Evolutionary conservation across 2,888 invertebrate species (phyloP).

Genomic region (Caenorhabditis macrosperma): DNA sequence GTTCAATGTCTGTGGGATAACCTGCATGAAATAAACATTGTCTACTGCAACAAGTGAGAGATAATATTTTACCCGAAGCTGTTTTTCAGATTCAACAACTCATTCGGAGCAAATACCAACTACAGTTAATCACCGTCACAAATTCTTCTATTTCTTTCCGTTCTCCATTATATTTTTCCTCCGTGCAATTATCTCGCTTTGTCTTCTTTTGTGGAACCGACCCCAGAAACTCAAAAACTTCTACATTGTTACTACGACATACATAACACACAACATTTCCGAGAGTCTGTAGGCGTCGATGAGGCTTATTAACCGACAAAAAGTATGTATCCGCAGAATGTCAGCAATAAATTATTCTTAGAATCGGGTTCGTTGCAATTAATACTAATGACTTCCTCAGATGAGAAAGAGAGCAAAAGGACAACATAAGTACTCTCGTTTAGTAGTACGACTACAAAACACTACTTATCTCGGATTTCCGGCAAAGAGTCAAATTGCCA

Average conservation of each 20-base stretch:
- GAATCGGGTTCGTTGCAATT: not conserved
- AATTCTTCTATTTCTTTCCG: not conserved
- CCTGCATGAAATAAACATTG: too few species aligned
- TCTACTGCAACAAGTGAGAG: too few species aligned
- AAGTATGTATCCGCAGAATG: not conserved
- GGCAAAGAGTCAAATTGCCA: constrained; percentile 11
- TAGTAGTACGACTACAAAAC: not conserved
- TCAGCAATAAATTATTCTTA: constrained; percentile 31
- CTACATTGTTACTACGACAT: too few species aligned
- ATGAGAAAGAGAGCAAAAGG: constrained; percentile 1
- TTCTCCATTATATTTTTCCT: not conserved
- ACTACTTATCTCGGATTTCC: constrained; percentile 25
- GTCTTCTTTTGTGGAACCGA: not conserved
- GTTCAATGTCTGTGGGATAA: too few species aligned
- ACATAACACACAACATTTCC: too few species aligned
- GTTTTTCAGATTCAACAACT: constrained; percentile 66
- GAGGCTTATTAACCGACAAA: constrained; percentile 23
- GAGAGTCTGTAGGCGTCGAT: constrained; percentile 24
- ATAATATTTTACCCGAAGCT: too few species aligned
- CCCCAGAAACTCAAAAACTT: not conserved
- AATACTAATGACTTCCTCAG: not conserved
- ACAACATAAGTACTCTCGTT: not conserved
- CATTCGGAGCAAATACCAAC: constrained; percentile 63
- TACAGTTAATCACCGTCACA: constrained; percentile 26
- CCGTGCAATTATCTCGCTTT: not conserved